A percentile compares a stretch with the other conserved stretches of the same genome.
Conservation (phyloP, 2,113 vertebrate species). For the Procavia capensis region DNA sequence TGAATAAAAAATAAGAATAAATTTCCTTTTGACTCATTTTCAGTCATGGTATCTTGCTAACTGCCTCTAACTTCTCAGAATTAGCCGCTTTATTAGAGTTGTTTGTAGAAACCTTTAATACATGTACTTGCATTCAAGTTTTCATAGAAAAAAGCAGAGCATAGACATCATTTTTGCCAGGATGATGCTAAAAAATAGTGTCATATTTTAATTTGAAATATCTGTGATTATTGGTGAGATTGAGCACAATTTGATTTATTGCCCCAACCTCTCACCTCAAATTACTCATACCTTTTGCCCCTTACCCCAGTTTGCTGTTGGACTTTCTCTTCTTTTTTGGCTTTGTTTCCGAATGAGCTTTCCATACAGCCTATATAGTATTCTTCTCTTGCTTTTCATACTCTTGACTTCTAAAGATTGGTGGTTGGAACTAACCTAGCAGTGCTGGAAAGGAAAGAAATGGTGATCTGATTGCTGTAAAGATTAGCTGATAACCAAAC, state of each 20-base stretch:
- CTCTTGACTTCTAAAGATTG: background rate
- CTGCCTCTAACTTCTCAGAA: background rate
- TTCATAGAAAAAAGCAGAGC: background rate
- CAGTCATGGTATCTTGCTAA: background rate
- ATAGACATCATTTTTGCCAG: background rate
- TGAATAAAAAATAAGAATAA: background rate
- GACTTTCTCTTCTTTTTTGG: background rate
- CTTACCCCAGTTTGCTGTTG: background rate
- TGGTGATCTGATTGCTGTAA: background rate
- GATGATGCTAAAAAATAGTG: background rate
- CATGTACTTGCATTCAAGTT: background rate
- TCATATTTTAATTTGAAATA: conserved; percentile 24
- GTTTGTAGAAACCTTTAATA: background rate
- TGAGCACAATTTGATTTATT: background rate
- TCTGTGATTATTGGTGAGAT: background rate
- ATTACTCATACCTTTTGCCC: background rate
- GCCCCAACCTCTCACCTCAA: background rate
- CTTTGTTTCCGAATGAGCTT: conserved; percentile 16
- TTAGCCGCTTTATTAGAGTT: background rate
- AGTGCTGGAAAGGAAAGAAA: background rate
- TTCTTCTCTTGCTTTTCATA: background rate
- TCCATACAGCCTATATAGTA: background rate
- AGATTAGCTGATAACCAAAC: too few relatives aligned
- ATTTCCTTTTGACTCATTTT: background rate
- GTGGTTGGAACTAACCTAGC: background rate